Base-by-base conservation (phyloP, 1,140 invertebrate species). In the Wasmannia auropunctata region DNA sequence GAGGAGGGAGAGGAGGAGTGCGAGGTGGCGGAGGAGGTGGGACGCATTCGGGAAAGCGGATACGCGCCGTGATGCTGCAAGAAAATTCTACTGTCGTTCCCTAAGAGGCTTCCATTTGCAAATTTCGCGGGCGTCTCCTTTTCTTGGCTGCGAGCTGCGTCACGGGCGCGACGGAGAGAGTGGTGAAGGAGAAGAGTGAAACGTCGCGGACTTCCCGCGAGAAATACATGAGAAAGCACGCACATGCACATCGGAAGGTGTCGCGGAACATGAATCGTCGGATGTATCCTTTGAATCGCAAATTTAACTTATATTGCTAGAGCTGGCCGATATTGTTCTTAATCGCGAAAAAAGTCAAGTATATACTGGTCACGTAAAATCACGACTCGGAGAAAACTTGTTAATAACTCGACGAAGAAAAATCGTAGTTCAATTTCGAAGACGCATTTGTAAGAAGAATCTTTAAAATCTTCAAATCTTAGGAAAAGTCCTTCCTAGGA, bases 61-160 rank as follows among this genome's bases (percentile, higher is more conserved):
- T 77, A 63, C 31, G 81, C 81, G 72, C 37, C 56, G 81, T 43
- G 72, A 85, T 85, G 49, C 79, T 43, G 51, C 37, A 19, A 67
- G 67, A 83, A 83, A 83, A 60, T 74, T 83, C 67, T 83, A 83
- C 79, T 83, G 51, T 83, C 67, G 79, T 43, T 83, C 67, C 37
- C 37, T 72, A 83, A 83, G 67, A 83, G 51, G 67, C 79, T 83
- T 74, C 79, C 67, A 83, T 83, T 83, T 83, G 67, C 79, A 83
- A 83, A 83, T 83, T 83, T 54, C 19, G 40, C 28, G 28, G 28
- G 25, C 25, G 60, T 74, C 63, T 72, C 37, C 65, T 83, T 74
- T 74, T 46, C 65, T 81, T 69, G 63, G 22, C 22, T 37, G 37
- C 51, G 37, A 25, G 19, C 25, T 22, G 31, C 46, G 51, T 22